These are phyloP conservation scores for Rhodeus uyekii DNA, from an alignment of 2,797 vertebrate genomes.

Conservation along the genomic window DNA sequence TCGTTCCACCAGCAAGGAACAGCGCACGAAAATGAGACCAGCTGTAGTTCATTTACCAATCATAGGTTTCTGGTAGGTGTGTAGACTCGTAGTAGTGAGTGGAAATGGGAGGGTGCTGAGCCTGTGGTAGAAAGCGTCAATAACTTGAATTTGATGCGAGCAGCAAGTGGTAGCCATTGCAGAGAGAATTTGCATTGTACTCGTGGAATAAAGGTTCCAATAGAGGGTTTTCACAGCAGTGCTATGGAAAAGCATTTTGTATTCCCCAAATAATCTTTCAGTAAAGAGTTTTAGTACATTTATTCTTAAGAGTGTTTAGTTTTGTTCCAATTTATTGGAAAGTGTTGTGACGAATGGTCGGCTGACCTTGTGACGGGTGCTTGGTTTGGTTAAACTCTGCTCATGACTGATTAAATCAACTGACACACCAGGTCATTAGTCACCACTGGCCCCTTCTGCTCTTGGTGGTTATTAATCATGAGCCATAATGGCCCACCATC, in stretches of 20 bases:
- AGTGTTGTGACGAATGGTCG: not conserved
- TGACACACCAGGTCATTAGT: slow-evolving; percentile 24
- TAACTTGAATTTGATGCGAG: no score
- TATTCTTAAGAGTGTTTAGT: not conserved
- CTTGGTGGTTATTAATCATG: slow-evolving; percentile 16
- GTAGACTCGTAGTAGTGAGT: no score
- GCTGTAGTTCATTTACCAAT: no score
- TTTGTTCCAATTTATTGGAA: not conserved
- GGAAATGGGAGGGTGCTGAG: no score
- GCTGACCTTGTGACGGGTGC: not conserved
- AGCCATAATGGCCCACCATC: not conserved
- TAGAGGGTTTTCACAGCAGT: not conserved
- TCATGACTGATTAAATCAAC: slow-evolving; percentile 31
- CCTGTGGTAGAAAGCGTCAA: no score
- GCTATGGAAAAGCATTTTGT: not conserved
- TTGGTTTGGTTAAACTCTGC: not conserved
- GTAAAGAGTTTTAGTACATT: not conserved
- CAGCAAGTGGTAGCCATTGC: no score
- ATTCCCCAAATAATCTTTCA: not conserved
- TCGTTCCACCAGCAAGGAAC: no score
- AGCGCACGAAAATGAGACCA: no score
- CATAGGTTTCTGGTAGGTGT: no score
- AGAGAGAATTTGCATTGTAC: not conserved
- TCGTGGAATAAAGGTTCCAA: not conserved
- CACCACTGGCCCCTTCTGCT: not conserved